Percentiles rank a stretch among this genome's conserved stretches.
These are phyloP conservation scores for Ophioderma brevispina DNA, from an alignment of 35 echinoderm and acorn worm genomes.

Conservation along the genomic window DNA sequence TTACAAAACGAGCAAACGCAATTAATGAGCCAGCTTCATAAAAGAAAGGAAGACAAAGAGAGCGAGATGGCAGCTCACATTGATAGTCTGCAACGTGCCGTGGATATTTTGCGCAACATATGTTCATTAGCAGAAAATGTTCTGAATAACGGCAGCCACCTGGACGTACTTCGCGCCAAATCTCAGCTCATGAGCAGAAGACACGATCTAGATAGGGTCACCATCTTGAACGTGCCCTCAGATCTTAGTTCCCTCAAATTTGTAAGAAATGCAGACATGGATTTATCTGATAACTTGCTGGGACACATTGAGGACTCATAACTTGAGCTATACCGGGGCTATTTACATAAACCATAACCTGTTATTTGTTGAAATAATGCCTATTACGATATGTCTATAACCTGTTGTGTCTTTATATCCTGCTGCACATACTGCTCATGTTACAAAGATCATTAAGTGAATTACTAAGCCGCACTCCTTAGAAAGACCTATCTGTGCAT, in stretches of 20 bases:
- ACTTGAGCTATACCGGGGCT: no score
- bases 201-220: slow-evolving; percentile 53
- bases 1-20: slow-evolving; percentile 73
- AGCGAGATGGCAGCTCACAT: slow-evolving; percentile 92
- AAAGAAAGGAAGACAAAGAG: slow-evolving; percentile 79
- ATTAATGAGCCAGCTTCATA: slow-evolving; percentile 71
- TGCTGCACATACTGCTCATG: no score
- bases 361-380: no score
- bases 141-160: slow-evolving; percentile 40
- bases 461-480: no score
- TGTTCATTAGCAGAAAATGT: slow-evolving; percentile 78
- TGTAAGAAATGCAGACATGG: slow-evolving; percentile 49
- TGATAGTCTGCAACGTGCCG: slow-evolving; percentile 77
- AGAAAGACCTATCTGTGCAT: no score
- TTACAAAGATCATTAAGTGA: no score
- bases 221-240: slow-evolving; percentile 68
- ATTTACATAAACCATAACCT: no score
- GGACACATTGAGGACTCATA: slow-evolving; percentile 30
- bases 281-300: slow-evolving; percentile 32
- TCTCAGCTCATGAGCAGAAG: slow-evolving; percentile 55
- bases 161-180: slow-evolving; percentile 76
- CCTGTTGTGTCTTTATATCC: no score
- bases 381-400: no score
- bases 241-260: slow-evolving; percentile 83
- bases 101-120: slow-evolving; percentile 83